Base-by-base conservation (phyloP, 2,888 invertebrate species). In the Steinernema carpocapsae region DNA sequence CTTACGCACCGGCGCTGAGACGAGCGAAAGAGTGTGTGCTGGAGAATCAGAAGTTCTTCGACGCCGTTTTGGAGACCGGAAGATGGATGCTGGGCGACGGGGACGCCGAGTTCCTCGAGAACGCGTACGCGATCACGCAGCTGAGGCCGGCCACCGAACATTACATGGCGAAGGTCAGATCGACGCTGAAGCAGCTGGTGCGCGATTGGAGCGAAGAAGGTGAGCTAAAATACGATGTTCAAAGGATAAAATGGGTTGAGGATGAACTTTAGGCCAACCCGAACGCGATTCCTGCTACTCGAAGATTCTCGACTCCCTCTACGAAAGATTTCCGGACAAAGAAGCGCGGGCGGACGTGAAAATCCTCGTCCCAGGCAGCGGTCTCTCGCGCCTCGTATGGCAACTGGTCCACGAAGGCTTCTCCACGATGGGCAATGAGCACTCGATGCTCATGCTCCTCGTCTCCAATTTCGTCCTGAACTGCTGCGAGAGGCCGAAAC, bases 391-490 rank as follows among this genome's bases (percentile, higher is more conserved):
- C 76, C 90, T 99, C 0, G 94, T 95, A 0, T 96, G 93, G 90
- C 97, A 99, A 90, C 91, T 99, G 42, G 95, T 97, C 0, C 91
- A 91, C 74, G 91, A 92, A 22, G 97, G 97, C 0, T 99, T 93
- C 89, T 91, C 91, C 12, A 97, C 96, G 84, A 94, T 97, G 89
- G 99, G 97, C 79, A 99, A 99, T 88, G 99, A 99, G 89, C 97
- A 95, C 90, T 95, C 95, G 37, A 91, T 97, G 48, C 97, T 95
- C 88, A 99, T 99, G 97, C 90, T 99, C 71, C 93, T 97, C 82
- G 94, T 95, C 0, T 95, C 97, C 59, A 94, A 95, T 89, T 97
- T 95, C 88, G 92, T 99, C 75, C 90, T 99, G 59, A 99, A 99
- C 90, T 92, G 92, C 89, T 94, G 88, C 70, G 74, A 76, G 88